These are phyloP conservation scores for Dasysyrphus albostriatus DNA, from an alignment of 2,888 invertebrate genomes.

Conservation along the genomic window DNA sequence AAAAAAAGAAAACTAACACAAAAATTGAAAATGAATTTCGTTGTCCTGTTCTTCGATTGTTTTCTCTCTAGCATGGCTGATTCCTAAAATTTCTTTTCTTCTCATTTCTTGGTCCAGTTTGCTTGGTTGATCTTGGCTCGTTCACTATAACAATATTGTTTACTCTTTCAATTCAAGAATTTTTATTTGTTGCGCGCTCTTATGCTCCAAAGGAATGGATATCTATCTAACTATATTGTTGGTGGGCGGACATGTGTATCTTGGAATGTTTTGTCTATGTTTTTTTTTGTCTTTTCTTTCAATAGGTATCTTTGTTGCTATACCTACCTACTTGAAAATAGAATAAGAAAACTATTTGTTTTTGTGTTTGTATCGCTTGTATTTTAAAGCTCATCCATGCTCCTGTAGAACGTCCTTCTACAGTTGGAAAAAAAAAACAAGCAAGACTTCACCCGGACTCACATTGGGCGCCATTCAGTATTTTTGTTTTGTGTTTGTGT, in stretches of 20 bases:
- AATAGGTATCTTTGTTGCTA: not conserved
- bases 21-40: constrained; percentile 73
- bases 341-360: constrained; percentile 41
- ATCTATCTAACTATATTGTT: not conserved
- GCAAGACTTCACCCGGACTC: not conserved
- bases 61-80: constrained; percentile 26
- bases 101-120: constrained; percentile 63
- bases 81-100: constrained; percentile 36
- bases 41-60: constrained; percentile 64
- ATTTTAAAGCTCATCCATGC: constrained; percentile 62
- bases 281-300: not conserved
- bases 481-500: constrained; percentile 26
- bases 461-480: constrained; percentile 31
- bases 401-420: constrained; percentile 29
- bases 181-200: constrained; percentile 73
- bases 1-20: constrained; percentile 56
- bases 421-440: constrained; percentile 24
- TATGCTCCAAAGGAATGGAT: constrained; percentile 38
- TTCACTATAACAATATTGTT: constrained; percentile 69
- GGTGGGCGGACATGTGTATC: constrained; percentile 38
- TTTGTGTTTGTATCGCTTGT: constrained; percentile 41
- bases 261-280: constrained; percentile 30
- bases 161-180: constrained; percentile 71
- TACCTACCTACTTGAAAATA: constrained; percentile 10
- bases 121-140: constrained; percentile 58